A percentile compares a stretch with the other conserved stretches of the same genome.
Evolutionary conservation across 2,113 vertebrate species (phyloP).

Genomic region (Antechinus stuartii): DNA sequence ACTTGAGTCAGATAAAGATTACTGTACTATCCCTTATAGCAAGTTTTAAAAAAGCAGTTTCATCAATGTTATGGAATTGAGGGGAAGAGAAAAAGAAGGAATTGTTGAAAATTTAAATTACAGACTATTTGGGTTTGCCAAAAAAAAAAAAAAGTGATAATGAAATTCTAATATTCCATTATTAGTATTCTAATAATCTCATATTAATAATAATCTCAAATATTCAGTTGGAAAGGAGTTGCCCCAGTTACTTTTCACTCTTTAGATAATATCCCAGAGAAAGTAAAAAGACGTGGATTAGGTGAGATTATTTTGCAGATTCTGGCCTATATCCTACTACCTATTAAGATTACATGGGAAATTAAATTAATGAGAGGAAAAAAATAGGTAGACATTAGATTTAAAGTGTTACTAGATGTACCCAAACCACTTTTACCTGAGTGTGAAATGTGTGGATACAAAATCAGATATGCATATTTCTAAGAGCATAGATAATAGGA

Average conservation of each 20-base stretch:
- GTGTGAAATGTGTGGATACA: neutral
- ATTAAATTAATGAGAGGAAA: neutral
- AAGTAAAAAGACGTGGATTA: constrained; percentile 43
- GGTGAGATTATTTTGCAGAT: constrained; percentile 37
- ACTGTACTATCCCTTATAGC: constrained; percentile 77
- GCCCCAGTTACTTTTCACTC: constrained; percentile 63
- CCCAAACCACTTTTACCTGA: too few relatives aligned
- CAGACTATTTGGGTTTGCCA: constrained; percentile 69
- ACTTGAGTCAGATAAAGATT: constrained; percentile 78
- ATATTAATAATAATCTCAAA: neutral
- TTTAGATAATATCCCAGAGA: constrained; percentile 48
- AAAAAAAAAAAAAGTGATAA: constrained; percentile 60
- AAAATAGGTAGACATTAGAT: neutral
- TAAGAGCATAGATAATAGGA: neutral
- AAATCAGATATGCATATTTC: neutral
- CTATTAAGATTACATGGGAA: neutral
- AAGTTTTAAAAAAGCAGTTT: constrained; percentile 76
- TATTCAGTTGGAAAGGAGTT: constrained; percentile 62
- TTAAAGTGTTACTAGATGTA: neutral
- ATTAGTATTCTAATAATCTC: too few relatives aligned
- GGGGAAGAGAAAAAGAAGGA: constrained; percentile 50
- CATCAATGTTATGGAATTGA: neutral
- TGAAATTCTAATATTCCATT: constrained; percentile 31
- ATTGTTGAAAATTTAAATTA: constrained; percentile 66
- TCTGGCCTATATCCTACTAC: neutral